Percentiles rank a stretch among this genome's conserved stretches.
These are phyloP conservation scores for Pseudolaguvia tuberculata DNA, from an alignment of 2,113 vertebrate genomes.

Conservation along the genomic window DNA sequence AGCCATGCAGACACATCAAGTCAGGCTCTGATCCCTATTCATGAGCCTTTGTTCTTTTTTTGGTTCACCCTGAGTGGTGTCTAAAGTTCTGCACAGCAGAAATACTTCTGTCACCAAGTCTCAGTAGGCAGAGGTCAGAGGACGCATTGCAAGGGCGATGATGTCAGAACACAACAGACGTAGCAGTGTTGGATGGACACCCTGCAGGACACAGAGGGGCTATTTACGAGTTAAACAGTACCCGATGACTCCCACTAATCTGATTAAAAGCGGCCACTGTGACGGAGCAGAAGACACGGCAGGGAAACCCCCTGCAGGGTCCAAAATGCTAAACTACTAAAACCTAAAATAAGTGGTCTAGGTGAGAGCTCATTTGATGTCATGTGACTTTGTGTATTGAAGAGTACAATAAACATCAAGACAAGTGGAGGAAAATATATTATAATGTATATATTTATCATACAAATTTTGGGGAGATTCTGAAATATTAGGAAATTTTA, in stretches of 20 bases:
- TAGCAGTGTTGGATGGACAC: constrained; percentile 31
- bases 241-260: constrained; percentile 47
- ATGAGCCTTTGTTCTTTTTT: constrained; percentile 17
- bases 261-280: constrained; percentile 37
- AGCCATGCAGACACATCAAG: constrained; percentile 9
- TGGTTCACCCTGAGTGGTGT: neutral
- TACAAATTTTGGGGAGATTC: no score
- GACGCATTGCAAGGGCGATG: constrained; percentile 35
- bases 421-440: no score
- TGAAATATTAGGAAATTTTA: no score
- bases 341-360: neutral
- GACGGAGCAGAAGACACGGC: neutral
- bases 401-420: neutral
- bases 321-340: neutral
- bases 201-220: constrained; percentile 43
- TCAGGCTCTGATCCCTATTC: constrained; percentile 23
- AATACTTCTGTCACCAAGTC: constrained; percentile 35
- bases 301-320: constrained; percentile 27
- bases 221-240: constrained; percentile 51
- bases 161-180: constrained; percentile 42
- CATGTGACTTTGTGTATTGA: neutral
- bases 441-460: no score
- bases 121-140: constrained; percentile 42
- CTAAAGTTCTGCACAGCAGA: constrained; percentile 7
- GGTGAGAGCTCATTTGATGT: neutral